phyloP scores from a whole-genome alignment of 2,113 vertebrate genomes.

The Ancistrus triradiatus region DNA sequence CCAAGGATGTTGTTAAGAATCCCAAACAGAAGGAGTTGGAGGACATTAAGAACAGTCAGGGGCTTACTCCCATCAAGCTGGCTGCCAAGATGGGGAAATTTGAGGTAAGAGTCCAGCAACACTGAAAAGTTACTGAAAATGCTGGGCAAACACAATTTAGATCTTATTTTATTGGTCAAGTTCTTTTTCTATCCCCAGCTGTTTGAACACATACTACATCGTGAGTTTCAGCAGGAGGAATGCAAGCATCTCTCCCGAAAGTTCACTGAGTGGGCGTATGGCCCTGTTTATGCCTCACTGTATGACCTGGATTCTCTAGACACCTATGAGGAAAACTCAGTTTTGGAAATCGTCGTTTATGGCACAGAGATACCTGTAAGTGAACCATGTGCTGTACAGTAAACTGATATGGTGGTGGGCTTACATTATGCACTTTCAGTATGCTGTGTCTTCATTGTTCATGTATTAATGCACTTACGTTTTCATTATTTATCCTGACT shows the following conservation, averaged over 20 bases:
- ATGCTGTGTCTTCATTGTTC: too few species aligned
- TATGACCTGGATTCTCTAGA: constrained; percentile 89
- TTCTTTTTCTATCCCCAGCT: constrained; percentile 73
- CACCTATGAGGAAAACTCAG: constrained; percentile 81
- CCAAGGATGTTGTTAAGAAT: constrained; percentile 69
- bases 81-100: constrained; percentile 89
- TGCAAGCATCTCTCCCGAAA: constrained; percentile 90
- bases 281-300: constrained; percentile 88
- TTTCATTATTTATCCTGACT: too few species aligned
- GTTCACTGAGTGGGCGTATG: constrained; percentile 97
- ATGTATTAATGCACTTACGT: too few species aligned
- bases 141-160: background rate
- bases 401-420: too few species aligned
- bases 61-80: constrained; percentile 82
- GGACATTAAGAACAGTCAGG: constrained; percentile 77
- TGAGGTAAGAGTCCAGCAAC: constrained; percentile 64
- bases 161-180: background rate
- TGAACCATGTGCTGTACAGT: background rate
- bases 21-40: constrained; percentile 77
- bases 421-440: too few species aligned
- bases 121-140: background rate
- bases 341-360: constrained; percentile 87
- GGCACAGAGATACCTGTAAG: constrained; percentile 86
- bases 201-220: constrained; percentile 85
- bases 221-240: constrained; percentile 79